Conservation (phyloP, 2,113 vertebrate species). For the Entosphenus tridentatus region DNA sequence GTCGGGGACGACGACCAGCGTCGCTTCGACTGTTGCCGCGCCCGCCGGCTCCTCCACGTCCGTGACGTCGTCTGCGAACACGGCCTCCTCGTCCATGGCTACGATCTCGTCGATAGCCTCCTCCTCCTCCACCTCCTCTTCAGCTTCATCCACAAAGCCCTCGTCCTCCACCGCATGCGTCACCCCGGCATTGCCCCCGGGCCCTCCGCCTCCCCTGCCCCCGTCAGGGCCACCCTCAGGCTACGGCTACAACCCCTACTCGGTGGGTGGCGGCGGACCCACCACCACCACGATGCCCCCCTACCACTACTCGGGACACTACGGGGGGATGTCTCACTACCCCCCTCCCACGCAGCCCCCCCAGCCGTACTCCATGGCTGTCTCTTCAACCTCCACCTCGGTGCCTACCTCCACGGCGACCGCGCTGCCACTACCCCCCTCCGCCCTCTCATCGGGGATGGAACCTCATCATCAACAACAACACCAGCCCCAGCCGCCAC, state of each 20-base stretch:
- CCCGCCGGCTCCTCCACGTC: too few species aligned
- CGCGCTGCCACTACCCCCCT: background rate
- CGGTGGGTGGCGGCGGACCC: too few species aligned
- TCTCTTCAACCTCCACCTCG: background rate
- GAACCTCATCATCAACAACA: background rate
- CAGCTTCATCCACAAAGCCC: constrained; percentile 2
- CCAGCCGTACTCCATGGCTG: background rate
- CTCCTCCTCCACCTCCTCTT: background rate
- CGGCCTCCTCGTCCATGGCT: background rate
- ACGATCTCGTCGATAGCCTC: background rate
- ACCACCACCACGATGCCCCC: too few species aligned
- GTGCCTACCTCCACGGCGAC: background rate
- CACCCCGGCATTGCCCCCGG: background rate
- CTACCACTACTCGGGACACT: too few species aligned
- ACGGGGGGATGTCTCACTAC: background rate
- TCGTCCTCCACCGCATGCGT: background rate
- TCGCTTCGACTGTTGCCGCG: background rate
- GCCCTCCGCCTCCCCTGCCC: background rate
- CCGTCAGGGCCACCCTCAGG: background rate
- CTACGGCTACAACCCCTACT: too few species aligned
- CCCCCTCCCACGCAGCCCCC: background rate
- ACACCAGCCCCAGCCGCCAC: background rate
- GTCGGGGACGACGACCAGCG: background rate
- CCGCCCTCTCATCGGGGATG: background rate
- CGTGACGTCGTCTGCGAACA: too few species aligned